These are phyloP conservation scores for Sebastes steindachneri DNA, from an alignment of 2,797 vertebrate species.

Conservation along the genomic window DNA sequence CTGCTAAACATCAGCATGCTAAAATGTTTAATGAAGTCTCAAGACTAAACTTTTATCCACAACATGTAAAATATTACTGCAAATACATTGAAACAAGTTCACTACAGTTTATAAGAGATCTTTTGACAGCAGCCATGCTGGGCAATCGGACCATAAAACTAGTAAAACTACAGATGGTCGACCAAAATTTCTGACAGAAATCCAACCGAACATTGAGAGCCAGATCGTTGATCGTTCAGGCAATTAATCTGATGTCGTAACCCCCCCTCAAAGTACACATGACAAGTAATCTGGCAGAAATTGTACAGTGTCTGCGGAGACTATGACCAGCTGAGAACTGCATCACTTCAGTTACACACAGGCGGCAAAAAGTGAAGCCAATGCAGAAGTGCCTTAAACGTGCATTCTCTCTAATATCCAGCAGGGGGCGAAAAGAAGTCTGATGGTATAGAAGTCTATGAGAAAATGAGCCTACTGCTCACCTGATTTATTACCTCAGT, in stretches of 20 bases:
- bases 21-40: neutral
- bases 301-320: neutral
- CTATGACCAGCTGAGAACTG: neutral
- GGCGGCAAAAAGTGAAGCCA: no score
- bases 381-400: no score
- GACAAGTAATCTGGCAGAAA: neutral
- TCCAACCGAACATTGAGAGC: neutral
- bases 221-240: neutral
- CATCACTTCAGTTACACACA: neutral
- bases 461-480: no score
- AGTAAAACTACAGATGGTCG: neutral
- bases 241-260: neutral
- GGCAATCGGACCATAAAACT: neutral
- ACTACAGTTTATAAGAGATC: neutral
- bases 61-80: neutral
- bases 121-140: neutral
- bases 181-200: neutral
- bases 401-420: no score
- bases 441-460: no score
- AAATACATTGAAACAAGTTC: neutral
- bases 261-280: neutral
- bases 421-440: no score
- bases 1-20: neutral
- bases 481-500: no score
- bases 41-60: neutral